These are phyloP conservation scores for Hylomyscus alleni DNA, from an alignment of 2,797 vertebrate species.

Conservation along the genomic window DNA sequence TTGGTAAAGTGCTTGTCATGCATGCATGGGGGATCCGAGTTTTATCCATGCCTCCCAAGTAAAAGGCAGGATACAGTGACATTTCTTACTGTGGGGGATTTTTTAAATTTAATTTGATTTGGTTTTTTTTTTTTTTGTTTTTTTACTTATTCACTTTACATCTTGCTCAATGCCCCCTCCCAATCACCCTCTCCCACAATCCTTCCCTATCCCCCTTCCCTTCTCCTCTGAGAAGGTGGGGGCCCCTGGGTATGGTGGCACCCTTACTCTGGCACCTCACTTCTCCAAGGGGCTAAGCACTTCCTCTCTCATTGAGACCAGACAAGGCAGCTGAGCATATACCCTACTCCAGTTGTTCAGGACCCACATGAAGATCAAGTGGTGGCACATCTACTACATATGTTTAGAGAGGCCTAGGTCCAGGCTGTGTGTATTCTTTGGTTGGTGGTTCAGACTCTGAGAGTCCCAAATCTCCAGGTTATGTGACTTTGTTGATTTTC, in stretches of 20 bases:
- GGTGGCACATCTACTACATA: background rate
- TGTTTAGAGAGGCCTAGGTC: background rate
- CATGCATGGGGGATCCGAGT: background rate
- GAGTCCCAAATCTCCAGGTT: background rate
- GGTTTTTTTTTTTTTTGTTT: background rate
- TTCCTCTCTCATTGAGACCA: background rate
- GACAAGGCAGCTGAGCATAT: background rate
- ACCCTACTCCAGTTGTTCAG: background rate
- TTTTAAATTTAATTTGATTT: background rate
- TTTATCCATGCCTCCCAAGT: background rate
- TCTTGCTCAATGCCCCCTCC: background rate
- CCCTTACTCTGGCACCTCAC: background rate
- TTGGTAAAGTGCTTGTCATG: background rate
- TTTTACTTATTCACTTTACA: background rate
- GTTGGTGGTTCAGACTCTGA: background rate
- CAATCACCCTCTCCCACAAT: background rate
- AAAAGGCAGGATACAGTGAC: background rate
- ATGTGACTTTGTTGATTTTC: background rate
- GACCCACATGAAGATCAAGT: background rate
- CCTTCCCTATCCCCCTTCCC: background rate
- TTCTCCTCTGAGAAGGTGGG: background rate
- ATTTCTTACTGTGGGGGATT: background rate
- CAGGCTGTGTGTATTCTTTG: background rate
- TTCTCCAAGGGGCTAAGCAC: background rate
- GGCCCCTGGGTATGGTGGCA: background rate